Conservation (phyloP, 1,140 invertebrate species). For the Ceratosolen fusciceps region DNA sequence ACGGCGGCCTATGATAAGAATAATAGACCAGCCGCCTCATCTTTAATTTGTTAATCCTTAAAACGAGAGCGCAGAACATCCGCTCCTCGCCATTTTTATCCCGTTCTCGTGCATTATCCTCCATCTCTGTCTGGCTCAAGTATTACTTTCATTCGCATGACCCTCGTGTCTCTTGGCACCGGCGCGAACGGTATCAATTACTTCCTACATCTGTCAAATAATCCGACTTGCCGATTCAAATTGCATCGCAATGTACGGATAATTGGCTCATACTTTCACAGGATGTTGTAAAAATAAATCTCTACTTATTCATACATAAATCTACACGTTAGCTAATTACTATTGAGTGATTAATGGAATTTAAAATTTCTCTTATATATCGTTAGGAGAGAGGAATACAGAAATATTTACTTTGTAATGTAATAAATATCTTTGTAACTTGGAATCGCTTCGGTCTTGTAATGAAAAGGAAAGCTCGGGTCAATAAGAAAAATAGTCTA, state of each 20-base stretch:
- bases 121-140: not conserved
- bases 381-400: no score
- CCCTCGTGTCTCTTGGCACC: not conserved
- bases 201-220: not conserved
- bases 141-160: not conserved
- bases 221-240: not conserved
- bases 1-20: constrained; percentile 22
- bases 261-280: no score
- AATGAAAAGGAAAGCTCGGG: no score
- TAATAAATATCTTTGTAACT: no score
- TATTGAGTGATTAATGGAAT: no score
- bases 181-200: not conserved
- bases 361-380: no score
- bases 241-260: not conserved
- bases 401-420: no score
- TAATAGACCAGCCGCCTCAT: not conserved
- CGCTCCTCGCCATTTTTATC: not conserved
- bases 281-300: no score
- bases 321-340: no score
- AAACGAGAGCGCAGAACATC: constrained; percentile 21
- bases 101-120: constrained; percentile 2
- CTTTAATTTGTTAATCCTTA: constrained; percentile 41
- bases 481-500: no score
- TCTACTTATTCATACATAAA: no score
- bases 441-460: no score